Evolutionary conservation across 2,888 invertebrate species (phyloP), one percentile per base, ranked within the genome.

Genomic region (Eilema caniola): DNA sequence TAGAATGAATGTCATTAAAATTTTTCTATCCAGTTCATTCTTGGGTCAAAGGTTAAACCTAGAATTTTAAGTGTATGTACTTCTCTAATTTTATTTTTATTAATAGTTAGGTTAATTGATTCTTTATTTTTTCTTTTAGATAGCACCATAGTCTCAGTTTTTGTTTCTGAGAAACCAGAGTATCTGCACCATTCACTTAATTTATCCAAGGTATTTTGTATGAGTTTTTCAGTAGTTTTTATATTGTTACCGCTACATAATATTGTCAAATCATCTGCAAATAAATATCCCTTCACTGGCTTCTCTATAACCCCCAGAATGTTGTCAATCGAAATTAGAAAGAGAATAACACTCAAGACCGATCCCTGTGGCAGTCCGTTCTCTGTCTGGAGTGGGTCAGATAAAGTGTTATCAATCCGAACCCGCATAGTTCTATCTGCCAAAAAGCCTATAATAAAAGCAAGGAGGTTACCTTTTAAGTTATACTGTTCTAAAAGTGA

Each of bases 291-390:
- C 24, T 59, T 59, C 16, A 31, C 31, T 20, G 61, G 61, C 28
- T 31, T 61, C 7, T 61, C 61, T 20, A 61, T 61, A 61, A 20
- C 8, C 16, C 2, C 23, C 14, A 31, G 20, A 61, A 31, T 20
- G 28, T 61, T 16, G n/a, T 61, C 20, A 24, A 77, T 74, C 10
- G 68, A 60, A 23, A 77, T 14, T 25, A 75, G 67, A 68, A 77
- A 74, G n/a, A 73, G 47, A 59, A 75, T 72, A 12, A 75, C 75
- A 66, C 75, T 75, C 3, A 69, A 33, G 16, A 69, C 63, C 20
- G 69, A 69, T 16, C 69, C 63, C 31, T 69, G 69, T 7, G 69
- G 63, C 57, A 69, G 33, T 8, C 70, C 66, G 56, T 70, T 70
- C 61, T 66, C 66, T 53, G n/a, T 61, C 5, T n/a, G 25, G 28